Evolutionary conservation across 92 coral and sea anemone species (phyloP), one percentile per base, ranked within the genome.

Genomic region (Galaxea fascicularis): DNA sequence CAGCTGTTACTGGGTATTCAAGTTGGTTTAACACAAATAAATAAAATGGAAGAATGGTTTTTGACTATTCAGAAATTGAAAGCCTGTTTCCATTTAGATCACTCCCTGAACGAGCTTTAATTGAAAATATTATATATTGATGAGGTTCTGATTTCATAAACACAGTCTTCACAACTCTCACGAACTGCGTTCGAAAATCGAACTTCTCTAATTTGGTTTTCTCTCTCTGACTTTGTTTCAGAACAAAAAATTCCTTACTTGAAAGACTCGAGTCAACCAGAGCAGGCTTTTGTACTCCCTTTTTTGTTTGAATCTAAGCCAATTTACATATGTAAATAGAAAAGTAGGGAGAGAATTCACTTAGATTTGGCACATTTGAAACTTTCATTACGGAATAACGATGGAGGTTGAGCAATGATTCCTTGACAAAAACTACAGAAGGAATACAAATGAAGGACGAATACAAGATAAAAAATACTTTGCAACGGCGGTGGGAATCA

Each of bases 101-200:
- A 64, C 60, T 28, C 74, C 1, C 49, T 27, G 11, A 54, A 52
- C 46, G 56, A 20, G 54, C 51, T 27, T 68, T 46, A 80, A 67
- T 21, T 66, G 53, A 67, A 49, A 21, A 14, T 39, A 46, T 56
- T 70, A 39, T 70, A 57, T 82, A 70, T 82, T 82, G 27, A 82
- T 56, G 69, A 82, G 6, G 18, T 9, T 39, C 39, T 18, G 65
- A 44, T 13, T 35, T 80, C 44, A 20, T 30, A 15, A 35, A 44
- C 17, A 57, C 10, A 16, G 22, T 17, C 20, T 10, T 10, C 18
- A 28, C 16, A 20, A 0, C 65, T 26, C 44, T 27, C 4, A 52
- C 65, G 7, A 54, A 27, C 16, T 24, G 25, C 24, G 21, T 24
- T 17, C 35, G 39, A 72, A 26, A 74, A 74, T 0, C 46, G 8